These are phyloP conservation scores for Sebastes iracundus DNA, from an alignment of 2,797 vertebrate species.

Conservation along the genomic window DNA sequence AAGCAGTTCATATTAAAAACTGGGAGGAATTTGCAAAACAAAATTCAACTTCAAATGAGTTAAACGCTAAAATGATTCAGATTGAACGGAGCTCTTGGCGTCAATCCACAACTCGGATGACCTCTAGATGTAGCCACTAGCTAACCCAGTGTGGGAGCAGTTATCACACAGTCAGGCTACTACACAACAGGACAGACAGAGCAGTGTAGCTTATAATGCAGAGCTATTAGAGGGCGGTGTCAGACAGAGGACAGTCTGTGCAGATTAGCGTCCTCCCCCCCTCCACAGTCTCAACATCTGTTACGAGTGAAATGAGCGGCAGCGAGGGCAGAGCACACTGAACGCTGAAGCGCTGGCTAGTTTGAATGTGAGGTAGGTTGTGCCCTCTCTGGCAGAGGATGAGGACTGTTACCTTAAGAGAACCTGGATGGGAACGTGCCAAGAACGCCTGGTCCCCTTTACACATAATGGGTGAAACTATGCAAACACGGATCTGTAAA, in stretches of 20 bases:
- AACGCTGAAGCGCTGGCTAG: slow-evolving; percentile 1
- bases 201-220: slow-evolving; percentile 36
- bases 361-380: slow-evolving; percentile 41
- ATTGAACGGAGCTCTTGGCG: neutral
- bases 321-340: neutral
- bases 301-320: slow-evolving; percentile 38
- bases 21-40: slow-evolving; percentile 1
- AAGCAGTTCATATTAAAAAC: slow-evolving; percentile 29
- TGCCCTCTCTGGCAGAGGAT: slow-evolving; percentile 2
- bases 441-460: slow-evolving; percentile 16
- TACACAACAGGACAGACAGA: slow-evolving; percentile 26
- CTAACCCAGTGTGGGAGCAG: slow-evolving; percentile 40
- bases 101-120: slow-evolving; percentile 38
- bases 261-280: slow-evolving; percentile 41
- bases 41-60: neutral
- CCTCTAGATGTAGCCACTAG: slow-evolving; percentile 44
- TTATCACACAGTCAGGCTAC: slow-evolving; percentile 37
- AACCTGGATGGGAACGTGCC: slow-evolving; percentile 10
- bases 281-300: slow-evolving; percentile 55
- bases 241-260: slow-evolving; percentile 56
- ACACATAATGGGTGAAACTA: slow-evolving; percentile 31
- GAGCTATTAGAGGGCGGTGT: slow-evolving; percentile 28
- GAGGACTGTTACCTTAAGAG: slow-evolving; percentile 28
- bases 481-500: slow-evolving; percentile 43
- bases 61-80: neutral